Percentiles rank a stretch among this genome's conserved stretches.
Evolutionary conservation across 2,888 invertebrate species (phyloP).

Genomic region (Imbricaverruca yamaguchii): DNA sequence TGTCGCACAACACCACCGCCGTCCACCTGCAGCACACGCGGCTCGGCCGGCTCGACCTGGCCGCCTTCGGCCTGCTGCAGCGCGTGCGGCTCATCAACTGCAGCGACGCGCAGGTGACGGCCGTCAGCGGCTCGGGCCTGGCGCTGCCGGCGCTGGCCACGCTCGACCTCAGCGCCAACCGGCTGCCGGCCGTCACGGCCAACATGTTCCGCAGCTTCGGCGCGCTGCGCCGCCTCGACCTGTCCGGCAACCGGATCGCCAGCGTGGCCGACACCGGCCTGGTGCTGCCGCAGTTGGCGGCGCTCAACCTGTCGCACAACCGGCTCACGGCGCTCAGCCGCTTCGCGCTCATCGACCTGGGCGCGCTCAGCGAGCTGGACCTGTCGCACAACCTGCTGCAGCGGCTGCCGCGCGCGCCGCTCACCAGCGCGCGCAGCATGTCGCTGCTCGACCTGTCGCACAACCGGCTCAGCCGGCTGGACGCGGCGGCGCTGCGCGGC

Average conservation of each 20-base stretch:
- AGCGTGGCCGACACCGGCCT: not conserved
- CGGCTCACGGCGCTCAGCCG: not conserved
- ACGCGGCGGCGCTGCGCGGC: not conserved
- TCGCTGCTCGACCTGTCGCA: not conserved
- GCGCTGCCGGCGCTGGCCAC: not conserved
- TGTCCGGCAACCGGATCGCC: not conserved
- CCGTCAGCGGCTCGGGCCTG: not conserved
- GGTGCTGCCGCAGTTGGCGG: not conserved
- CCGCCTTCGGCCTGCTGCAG: not conserved
- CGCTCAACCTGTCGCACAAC: not conserved
- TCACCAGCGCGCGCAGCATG: not conserved
- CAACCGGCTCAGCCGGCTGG: conserved; percentile 9
- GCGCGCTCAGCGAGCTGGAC: conserved; percentile 5
- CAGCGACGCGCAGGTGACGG: not conserved
- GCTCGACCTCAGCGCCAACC: conserved; percentile 10
- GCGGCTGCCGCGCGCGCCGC: not conserved
- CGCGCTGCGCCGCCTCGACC: conserved; percentile 4
- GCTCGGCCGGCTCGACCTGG: not conserved
- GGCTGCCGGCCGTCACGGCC: not conserved
- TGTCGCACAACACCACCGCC: conserved; percentile 1
- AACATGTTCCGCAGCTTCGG: not conserved
- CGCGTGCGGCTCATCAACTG: not conserved
- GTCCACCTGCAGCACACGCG: not conserved
- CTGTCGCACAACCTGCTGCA: conserved; percentile 14
- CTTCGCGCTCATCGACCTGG: conserved; percentile 6